Conservation (phyloP, 2,888 invertebrate species). For the Andrena marginata region DNA sequence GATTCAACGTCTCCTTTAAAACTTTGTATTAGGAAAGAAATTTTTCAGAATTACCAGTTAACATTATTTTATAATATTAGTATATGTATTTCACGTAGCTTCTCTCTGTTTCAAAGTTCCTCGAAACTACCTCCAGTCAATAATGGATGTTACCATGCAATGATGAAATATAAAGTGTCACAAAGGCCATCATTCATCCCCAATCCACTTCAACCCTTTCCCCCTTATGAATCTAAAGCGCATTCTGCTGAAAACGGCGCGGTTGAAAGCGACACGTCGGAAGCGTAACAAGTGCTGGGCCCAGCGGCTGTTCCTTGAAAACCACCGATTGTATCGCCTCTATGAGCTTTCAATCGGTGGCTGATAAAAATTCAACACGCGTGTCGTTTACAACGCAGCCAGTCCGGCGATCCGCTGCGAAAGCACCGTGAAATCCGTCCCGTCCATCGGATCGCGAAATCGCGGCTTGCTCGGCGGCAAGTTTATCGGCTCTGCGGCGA, state of each 20-base stretch:
- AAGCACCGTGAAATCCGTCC: constrained; percentile 23
- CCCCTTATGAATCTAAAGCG: background rate
- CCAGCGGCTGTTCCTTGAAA: background rate
- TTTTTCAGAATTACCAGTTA: no score
- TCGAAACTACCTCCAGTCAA: no score
- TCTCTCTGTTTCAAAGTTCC: no score
- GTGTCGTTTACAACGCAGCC: background rate
- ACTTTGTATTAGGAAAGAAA: no score
- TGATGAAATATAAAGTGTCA: background rate
- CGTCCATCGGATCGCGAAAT: constrained; percentile 54
- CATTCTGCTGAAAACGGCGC: background rate
- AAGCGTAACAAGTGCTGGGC: background rate
- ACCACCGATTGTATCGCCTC: background rate
- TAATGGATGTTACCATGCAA: no score
- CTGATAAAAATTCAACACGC: constrained; percentile 6
- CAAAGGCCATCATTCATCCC: background rate
- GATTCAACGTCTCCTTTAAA: no score
- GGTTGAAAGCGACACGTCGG: background rate
- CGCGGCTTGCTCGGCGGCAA: constrained; percentile 78
- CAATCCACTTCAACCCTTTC: background rate
- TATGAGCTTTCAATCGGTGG: background rate
- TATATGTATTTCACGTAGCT: no score
- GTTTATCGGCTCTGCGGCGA: constrained; percentile 80
- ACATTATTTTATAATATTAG: no score
- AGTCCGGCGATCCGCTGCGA: background rate